Evolutionary conservation across 2,113 vertebrate species (phyloP).

Genomic region (Ahaetulla prasina): DNA sequence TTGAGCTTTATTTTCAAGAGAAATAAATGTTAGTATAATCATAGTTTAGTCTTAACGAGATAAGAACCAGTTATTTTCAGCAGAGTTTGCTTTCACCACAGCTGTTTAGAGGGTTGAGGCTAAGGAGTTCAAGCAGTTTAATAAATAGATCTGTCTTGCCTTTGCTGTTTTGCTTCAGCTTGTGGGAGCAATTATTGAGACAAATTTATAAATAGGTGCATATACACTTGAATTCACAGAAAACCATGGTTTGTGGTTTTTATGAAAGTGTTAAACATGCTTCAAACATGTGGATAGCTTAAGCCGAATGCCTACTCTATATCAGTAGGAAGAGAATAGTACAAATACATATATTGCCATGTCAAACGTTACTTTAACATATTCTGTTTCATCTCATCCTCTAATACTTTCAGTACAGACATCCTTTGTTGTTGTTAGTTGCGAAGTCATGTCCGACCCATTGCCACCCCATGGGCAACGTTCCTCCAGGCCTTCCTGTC

Average conservation of each 20-base stretch:
- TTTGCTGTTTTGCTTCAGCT: neutral
- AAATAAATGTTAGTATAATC: constrained; percentile 61
- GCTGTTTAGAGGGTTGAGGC: neutral
- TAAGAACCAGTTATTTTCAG: constrained; percentile 44
- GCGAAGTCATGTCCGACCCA: too few species aligned
- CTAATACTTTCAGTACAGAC: too few species aligned
- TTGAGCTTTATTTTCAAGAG: constrained; percentile 62
- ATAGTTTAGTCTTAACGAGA: constrained; percentile 56
- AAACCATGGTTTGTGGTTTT: neutral
- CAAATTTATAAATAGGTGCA: neutral
- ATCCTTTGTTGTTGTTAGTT: too few species aligned
- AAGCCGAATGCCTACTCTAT: neutral
- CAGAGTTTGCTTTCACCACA: neutral
- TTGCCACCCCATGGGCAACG: too few species aligned
- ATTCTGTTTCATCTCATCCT: neutral
- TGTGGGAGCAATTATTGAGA: neutral
- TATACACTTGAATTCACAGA: neutral
- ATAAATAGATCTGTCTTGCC: neutral
- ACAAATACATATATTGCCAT: neutral
- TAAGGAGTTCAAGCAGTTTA: neutral
- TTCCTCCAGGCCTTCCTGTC: too few species aligned
- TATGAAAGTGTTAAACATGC: neutral
- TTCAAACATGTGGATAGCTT: neutral
- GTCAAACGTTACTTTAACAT: neutral
- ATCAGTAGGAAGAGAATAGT: neutral